A percentile compares a stretch with the other conserved stretches of the same genome.
Conservation (phyloP, 2,113 vertebrate genomes). For the Mobula birostris region DNA sequence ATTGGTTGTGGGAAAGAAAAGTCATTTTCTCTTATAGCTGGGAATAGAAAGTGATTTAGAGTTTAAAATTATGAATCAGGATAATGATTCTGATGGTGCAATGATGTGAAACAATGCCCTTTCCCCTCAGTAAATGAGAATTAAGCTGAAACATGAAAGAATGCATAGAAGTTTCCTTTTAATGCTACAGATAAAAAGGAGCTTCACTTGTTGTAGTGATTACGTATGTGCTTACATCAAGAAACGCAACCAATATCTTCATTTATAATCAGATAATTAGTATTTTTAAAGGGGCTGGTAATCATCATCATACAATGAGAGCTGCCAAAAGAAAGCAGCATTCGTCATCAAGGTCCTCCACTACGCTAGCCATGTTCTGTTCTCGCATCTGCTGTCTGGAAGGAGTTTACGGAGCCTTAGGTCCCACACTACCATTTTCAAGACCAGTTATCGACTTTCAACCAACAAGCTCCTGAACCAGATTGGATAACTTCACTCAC, state of each 20-base stretch:
- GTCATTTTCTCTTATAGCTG: background rate
- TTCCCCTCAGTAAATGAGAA: background rate
- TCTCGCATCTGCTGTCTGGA: too few relatives aligned
- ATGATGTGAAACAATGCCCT: background rate
- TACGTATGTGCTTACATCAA: background rate
- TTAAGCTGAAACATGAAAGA: background rate
- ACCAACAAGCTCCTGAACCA: too few relatives aligned
- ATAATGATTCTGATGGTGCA: background rate
- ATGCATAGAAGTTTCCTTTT: background rate
- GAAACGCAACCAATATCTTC: background rate
- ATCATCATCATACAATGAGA: background rate
- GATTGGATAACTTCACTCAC: too few relatives aligned
- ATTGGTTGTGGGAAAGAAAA: slow-evolving; percentile 12
- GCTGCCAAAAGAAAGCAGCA: background rate
- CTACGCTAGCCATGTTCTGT: too few relatives aligned
- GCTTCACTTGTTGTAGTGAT: background rate
- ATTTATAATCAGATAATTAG: background rate
- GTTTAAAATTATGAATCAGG: background rate
- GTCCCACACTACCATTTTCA: too few relatives aligned
- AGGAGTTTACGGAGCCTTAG: too few relatives aligned
- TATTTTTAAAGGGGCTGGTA: background rate
- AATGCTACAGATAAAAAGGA: background rate
- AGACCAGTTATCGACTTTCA: too few relatives aligned
- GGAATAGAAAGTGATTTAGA: background rate
- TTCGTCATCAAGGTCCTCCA: too few relatives aligned